A percentile compares a stretch with the other conserved stretches of the same genome.
These are phyloP conservation scores for Geopemphigus sp. DNA, from an alignment of 1,140 invertebrate genomes.

Conservation along the genomic window DNA sequence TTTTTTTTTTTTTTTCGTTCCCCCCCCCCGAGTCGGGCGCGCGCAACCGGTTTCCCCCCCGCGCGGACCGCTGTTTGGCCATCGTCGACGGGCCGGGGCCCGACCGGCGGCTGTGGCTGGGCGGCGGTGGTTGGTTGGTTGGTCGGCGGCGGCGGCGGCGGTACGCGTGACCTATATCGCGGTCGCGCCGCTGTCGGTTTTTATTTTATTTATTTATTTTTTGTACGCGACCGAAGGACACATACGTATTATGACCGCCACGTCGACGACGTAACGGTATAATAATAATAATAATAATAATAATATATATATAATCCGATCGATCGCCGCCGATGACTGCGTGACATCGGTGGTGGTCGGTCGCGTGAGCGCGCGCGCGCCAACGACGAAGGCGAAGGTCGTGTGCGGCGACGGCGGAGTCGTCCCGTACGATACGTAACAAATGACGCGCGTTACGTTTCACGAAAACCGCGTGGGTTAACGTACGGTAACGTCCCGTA, in stretches of 20 bases:
- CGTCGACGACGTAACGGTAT: conserved; percentile 23
- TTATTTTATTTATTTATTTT: neutral
- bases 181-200: neutral
- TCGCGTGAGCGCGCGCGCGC: neutral
- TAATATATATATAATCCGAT: too few species aligned
- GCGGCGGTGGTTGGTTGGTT: neutral
- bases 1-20: too few species aligned
- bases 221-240: conserved; percentile 29
- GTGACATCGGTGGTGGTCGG: conserved; percentile 30
- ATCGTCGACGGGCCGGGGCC: too few species aligned
- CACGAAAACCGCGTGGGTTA: too few species aligned
- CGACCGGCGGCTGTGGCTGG: too few species aligned
- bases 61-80: neutral
- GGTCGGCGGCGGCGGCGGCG: neutral
- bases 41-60: conserved; percentile 39
- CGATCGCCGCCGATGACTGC: neutral
- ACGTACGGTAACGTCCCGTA: too few species aligned
- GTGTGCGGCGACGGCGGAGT: too few species aligned
- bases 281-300: too few species aligned
- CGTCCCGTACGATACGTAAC: too few species aligned
- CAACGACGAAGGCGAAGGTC: neutral
- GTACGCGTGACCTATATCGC: conserved; percentile 17
- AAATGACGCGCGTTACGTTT: too few species aligned
- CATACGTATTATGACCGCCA: neutral
- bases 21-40: conserved; percentile 39